Evolutionary conservation across 2,797 vertebrate species (phyloP), one percentile per base, ranked within the genome.

Genomic region (Tenualosa ilisha): DNA sequence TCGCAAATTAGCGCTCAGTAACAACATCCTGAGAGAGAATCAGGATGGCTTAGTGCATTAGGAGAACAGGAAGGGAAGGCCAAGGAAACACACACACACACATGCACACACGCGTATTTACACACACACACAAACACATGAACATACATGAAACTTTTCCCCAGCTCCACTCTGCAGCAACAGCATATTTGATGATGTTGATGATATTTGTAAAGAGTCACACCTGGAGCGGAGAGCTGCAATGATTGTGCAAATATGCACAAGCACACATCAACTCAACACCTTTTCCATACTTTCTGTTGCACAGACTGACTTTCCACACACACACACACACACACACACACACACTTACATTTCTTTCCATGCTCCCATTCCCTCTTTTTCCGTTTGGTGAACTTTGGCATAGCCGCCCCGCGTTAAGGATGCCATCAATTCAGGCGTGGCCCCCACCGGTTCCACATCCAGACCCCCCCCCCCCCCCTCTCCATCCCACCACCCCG

Each of bases 1-100:
- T 92, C 90, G 91, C 89, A 93, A 95, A 95, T 94, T 93, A 94
- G 91, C 89, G 91, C 94, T 93, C 91, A 88, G 92, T 91, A 94
- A 94, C 93, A 94, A 94, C 94, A 94, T 95, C 94, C 94, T 94
- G 94, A 90, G 53, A 26, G 63, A 37, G 85, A 87, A 87, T 87
- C 85, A 84, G 82, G 84, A 83, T 82, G 89, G 89, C 88, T 93
- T 92, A 92, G 88, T 90, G 90, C 91, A 91, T 91, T 88, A 93
- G 68, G 68, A 92, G 90, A 43, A 37, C 89, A 93, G 91, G 91
- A 93, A 93, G 92, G 88, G 68, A 40, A 75, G 68, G 37, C 88
- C 90, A 92, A 92, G 92, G 89, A 15, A 56, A 65, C 22, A 65
- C 61, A 65, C 63, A 65, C 61, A 65, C 63, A 65, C n/a, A 65